Conservation (phyloP, 2,888 invertebrate genomes). For the Tenthredo distinguenda region DNA sequence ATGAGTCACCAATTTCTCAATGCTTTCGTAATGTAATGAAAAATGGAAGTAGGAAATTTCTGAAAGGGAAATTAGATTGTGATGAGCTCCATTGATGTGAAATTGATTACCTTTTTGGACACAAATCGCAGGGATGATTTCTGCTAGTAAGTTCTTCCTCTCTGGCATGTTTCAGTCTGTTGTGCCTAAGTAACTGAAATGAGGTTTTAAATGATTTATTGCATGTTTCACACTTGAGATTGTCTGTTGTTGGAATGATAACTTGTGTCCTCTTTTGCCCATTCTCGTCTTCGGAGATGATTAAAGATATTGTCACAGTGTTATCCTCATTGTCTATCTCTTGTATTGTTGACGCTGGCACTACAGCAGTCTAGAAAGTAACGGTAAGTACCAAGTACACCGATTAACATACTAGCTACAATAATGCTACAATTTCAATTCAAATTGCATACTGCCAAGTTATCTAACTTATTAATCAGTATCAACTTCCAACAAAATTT, state of each 20-base stretch:
- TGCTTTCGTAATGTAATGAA: background rate
- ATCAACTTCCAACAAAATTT: background rate
- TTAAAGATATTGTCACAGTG: conserved; percentile 77
- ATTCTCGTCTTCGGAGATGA: conserved; percentile 77
- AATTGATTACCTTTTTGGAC: conserved; percentile 72
- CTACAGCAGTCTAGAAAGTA: conserved; percentile 60
- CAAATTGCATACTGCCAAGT: background rate
- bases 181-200: conserved; percentile 76
- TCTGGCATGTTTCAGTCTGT: conserved; percentile 75
- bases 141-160: conserved; percentile 76
- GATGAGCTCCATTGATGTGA: background rate
- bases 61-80: background rate
- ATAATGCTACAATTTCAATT: conserved; percentile 18
- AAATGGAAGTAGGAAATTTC: background rate
- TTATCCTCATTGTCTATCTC: conserved; percentile 75
- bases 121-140: conserved; percentile 76
- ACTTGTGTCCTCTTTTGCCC: conserved; percentile 78
- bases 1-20: background rate
- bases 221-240: conserved; percentile 78
- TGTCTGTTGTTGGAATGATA: conserved; percentile 76
- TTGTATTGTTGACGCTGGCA: conserved; percentile 61
- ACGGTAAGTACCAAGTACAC: conserved; percentile 43
- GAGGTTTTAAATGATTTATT: conserved; percentile 78
- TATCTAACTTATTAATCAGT: background rate
- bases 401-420: conserved; percentile 30